Conservation (phyloP, 2,113 vertebrate genomes). For the Phalacrocorax pelagicus region DNA sequence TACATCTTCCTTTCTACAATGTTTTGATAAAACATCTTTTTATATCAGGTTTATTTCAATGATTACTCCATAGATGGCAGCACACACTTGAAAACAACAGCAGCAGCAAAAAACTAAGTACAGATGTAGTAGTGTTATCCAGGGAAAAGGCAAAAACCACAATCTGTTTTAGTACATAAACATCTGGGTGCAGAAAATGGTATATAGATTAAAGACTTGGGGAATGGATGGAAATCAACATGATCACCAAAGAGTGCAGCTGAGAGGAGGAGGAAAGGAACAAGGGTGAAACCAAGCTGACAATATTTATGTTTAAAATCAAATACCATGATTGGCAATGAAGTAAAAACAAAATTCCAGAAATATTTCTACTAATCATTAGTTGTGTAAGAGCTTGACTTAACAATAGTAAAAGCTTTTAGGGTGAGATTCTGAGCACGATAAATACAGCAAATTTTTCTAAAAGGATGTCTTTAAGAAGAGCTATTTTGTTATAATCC, state of each 20-base stretch:
- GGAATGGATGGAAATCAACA: neutral
- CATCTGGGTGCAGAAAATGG: neutral
- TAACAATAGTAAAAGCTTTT: neutral
- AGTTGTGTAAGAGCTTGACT: neutral
- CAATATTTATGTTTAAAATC: neutral
- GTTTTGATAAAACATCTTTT: neutral
- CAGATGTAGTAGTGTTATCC: neutral
- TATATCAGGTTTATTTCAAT: neutral
- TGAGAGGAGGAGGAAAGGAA: neutral
- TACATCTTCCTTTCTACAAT: neutral
- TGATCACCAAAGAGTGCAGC: neutral
- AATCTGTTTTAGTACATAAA: neutral
- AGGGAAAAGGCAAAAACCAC: conserved; percentile 1
- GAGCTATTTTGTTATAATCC: neutral
- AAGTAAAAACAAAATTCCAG: neutral
- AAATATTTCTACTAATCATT: conserved; percentile 12
- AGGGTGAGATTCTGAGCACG: neutral
- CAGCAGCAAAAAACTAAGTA: neutral
- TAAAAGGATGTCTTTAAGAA: neutral
- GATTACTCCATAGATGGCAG: conserved; percentile 42
- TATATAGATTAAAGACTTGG: neutral
- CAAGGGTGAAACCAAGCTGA: neutral
- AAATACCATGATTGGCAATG: neutral
- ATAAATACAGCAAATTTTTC: conserved; percentile 1
- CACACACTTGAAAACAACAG: conserved; percentile 6